phyloP scores from a whole-genome alignment of 37 sponge, comb jelly and placozoan genomes.

The Aphrocallistes beatrix region DNA sequence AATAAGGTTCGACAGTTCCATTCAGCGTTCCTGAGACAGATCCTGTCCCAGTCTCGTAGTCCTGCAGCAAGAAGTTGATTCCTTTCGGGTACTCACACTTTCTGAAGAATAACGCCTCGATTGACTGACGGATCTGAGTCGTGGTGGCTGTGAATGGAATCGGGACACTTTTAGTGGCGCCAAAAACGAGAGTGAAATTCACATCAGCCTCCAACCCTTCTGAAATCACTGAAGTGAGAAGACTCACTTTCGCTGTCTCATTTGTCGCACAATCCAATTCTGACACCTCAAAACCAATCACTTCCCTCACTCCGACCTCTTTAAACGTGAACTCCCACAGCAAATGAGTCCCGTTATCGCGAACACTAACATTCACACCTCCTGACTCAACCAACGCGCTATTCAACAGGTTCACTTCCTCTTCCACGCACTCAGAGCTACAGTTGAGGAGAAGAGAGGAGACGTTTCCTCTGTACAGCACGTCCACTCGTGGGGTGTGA shows the following conservation, averaged over 20 bases:
- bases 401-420: neutral
- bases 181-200: neutral
- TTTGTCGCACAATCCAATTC: neutral
- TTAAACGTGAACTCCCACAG: neutral
- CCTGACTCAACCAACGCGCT: neutral
- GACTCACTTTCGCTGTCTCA: neutral
- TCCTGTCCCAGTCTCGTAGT: neutral
- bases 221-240: neutral
- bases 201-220: neutral
- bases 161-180: neutral
- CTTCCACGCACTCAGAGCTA: neutral
- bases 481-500: neutral
- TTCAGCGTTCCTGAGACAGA: neutral
- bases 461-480: neutral
- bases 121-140: neutral
- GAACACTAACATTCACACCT: neutral
- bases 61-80: neutral
- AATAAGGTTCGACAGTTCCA: neutral
- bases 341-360: neutral
- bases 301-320: neutral
- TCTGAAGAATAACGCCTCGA: neutral
- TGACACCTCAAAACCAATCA: neutral
- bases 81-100: neutral
- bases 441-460: conserved; percentile 3
- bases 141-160: neutral